Evolutionary conservation across 1,140 invertebrate genomes (phyloP), one percentile per base, ranked within the genome.

Genomic region (Grapholita molesta): DNA sequence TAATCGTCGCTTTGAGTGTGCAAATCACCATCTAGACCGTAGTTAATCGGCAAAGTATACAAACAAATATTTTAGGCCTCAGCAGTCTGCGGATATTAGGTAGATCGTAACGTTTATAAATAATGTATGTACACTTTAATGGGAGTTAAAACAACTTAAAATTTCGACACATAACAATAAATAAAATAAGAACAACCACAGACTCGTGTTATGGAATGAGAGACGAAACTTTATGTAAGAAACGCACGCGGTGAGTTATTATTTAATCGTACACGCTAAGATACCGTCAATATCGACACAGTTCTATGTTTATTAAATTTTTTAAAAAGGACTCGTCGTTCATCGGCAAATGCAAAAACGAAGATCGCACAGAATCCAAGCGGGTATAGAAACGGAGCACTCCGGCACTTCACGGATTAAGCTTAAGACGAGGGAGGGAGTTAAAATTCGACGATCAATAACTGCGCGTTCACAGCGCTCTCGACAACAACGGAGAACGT

Each of bases 111-210:
- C 33, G 23, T 25, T n/a, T 61, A 65, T 33, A 65, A 65, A 65
- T 65, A 23, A 35, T 65, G 33, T 65, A 35, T 64, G 33, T 32
- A 38, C 55, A 38, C 55, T 30, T 61, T 15, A 15, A 28, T 61
- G 6, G 25, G 15, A 61, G 25, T 55, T 25, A 55, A 61, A 61
- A 28, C 55, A 61, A 61, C 55, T 28, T 21, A 32, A 61, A 61
- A 61, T 61, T 61, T 61, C 55, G 55, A 61, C 25, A 61, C 28
- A 61, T 30, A 61, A 61, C 55, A 61, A 61, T 61, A 61, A 61
- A 61, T 61, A 30, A 61, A 55, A 57, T n/a, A n/a, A n/a, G n/a
- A 57, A 61, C 55, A 61, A 61, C 28, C 55, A 61, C 55, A 61
- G 8, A 61, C 15, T 28, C 25, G 53, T 57, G 28, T 61, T 61